Evolutionary conservation across 2,888 invertebrate genomes (phyloP), one percentile per base, ranked within the genome.

Genomic region (Drosophila rellima): DNA sequence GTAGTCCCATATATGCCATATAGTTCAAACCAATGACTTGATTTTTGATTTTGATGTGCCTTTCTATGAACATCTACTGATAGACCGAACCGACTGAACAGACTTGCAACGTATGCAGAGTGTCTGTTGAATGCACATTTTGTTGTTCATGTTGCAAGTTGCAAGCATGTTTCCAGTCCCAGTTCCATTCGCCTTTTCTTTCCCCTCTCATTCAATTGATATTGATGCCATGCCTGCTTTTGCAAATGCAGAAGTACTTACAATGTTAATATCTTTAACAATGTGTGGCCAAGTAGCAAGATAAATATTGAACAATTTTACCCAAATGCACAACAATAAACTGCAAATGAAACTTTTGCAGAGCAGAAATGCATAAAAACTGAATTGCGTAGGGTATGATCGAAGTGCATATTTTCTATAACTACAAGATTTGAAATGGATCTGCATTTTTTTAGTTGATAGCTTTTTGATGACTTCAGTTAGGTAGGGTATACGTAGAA

Each of bases 21-120:
- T 64, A 78, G 65, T 65, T 81, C 82, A 68, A 83, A 60, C 48
- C 57, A 59, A 68, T 55, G 73, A 60, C 79, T 71, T 70, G 48
- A 70, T 70, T 88, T 85, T 72, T 60, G 74, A 80, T 80, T 72
- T 63, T 60, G 47, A 35, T 59, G 11, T 18, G 20, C 37, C 35
- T 10, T n/a, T 20, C 20, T 48, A 35, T 61, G 47, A 45, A 20
- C 26, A 20, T 29, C 15, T 33, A 35, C 10, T 7, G 17, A 39
- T 6, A 48, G 3, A 23, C 6, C 13, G 23, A 23, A 26, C 40
- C 7, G 10, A 13, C 33, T 6, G 23, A 6, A 42, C 6, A 4
- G 29, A 54, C 40, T 54, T 54, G 35, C 37, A 18, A 15, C 7
- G 40, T 55, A 23, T 42, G 59, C 37, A 20, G 20, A 47, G 31